Base-by-base conservation (phyloP, 2,888 invertebrate genomes). In the Bugulina stolonifera region DNA sequence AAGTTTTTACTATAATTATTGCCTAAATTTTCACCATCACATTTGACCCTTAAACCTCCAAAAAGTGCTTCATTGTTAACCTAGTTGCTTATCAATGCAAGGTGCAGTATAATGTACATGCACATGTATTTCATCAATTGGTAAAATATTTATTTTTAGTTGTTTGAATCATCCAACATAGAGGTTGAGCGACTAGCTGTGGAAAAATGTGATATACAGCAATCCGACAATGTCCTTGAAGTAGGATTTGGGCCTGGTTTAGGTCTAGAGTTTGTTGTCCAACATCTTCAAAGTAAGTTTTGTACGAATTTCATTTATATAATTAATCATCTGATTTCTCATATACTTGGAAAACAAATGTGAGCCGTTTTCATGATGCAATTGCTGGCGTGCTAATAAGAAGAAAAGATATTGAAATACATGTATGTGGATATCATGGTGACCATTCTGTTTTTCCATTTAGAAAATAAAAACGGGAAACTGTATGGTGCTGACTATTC, bases 401-500 rank as follows among this genome's bases (percentile, higher is more conserved):
- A n/a, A n/a, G n/a, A n/a, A n/a, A n/a, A n/a, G n/a, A n/a, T n/a
- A n/a, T n/a, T n/a, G n/a, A n/a, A n/a, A n/a, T n/a, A n/a, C n/a
- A n/a, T n/a, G n/a, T n/a, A n/a, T 22, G 0, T 22, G 35, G 35
- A 25, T 54, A n/a, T 71, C 69, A 54, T 0, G 23, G 54, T 71
- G 57, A 35, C 54, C n/a, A n/a, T n/a, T n/a, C n/a, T n/a, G n/a
- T n/a, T n/a, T n/a, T n/a, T n/a, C n/a, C n/a, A n/a, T 69, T 10
- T 77, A 76, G 69, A 75, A 79, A 80, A 76, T 74, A 80, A 80
- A 3, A 72, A 69, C 27, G 81, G 81, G 10, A 74, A 73, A 29
- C 70, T 81, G 3, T 77, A 76, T 73, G 81, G 81, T 1, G 75
- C 80, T 22, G 81, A 81, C 3, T 69, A 77, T 1, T 81, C 81